phyloP scores from a whole-genome alignment of 1,140 invertebrate genomes.

The Sitophilus oryzae region DNA sequence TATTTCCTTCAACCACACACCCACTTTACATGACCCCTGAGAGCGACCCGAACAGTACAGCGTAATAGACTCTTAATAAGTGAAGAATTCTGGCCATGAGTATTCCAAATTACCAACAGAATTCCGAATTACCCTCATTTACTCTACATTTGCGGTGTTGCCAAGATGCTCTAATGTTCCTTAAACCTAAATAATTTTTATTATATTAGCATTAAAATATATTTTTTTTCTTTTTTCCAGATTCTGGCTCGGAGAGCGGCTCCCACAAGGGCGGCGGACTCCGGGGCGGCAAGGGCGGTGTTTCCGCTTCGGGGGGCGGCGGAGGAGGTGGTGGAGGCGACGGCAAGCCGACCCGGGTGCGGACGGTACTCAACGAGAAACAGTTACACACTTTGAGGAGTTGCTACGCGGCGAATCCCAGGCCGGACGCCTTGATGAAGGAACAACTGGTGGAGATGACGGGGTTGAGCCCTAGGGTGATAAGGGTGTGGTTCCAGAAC shows the following conservation, averaged over 20 bases:
- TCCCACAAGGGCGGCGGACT: slow-evolving; percentile 70
- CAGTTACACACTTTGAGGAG: slow-evolving; percentile 92
- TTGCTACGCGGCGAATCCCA: slow-evolving; percentile 94
- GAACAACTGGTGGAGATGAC: slow-evolving; percentile 99
- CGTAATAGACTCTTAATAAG: too few species aligned
- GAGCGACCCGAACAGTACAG: too few species aligned
- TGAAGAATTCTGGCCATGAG: too few species aligned
- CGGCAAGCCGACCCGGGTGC: slow-evolving; percentile 93
- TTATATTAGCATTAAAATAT: too few species aligned
- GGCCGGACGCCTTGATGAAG: slow-evolving; percentile 98
- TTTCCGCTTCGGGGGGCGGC: slow-evolving; percentile 46
- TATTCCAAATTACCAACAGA: too few species aligned
- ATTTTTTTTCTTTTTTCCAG: slow-evolving; percentile 58
- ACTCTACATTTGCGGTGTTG: too few species aligned
- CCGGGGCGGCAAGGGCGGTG: slow-evolving; percentile 41
- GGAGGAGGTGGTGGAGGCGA: slow-evolving; percentile 61
- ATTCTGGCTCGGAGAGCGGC: slow-evolving; percentile 78
- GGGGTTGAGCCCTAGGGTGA: slow-evolving; percentile 88
- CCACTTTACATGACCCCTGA: too few species aligned
- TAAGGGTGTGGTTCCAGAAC: slow-evolving; percentile 98
- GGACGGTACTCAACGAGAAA: slow-evolving; percentile 97
- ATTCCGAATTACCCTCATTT: too few species aligned
- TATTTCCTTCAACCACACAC: too few species aligned
- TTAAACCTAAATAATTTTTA: too few species aligned
- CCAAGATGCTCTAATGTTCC: too few species aligned